These are phyloP conservation scores for Lochmaea crataegi DNA, from an alignment of 2,888 invertebrate genomes.

Conservation along the genomic window DNA sequence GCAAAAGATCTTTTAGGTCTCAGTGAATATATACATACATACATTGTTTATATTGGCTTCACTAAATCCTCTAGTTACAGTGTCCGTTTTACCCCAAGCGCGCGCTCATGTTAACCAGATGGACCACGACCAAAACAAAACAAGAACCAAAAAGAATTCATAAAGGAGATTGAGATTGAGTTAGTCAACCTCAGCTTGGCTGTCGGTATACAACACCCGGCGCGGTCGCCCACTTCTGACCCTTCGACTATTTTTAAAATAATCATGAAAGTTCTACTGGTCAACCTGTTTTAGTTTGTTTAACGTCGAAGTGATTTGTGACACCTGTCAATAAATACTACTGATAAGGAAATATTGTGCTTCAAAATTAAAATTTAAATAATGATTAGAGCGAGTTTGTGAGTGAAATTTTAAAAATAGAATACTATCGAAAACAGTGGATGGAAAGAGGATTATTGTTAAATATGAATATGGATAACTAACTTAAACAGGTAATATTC, in stretches of 20 bases:
- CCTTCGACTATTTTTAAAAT: slow-evolving; percentile 19
- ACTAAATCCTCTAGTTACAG: too few species aligned
- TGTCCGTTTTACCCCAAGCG: slow-evolving; percentile 14
- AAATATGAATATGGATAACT: not conserved
- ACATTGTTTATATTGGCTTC: too few species aligned
- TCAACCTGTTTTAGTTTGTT: not conserved
- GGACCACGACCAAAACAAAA: slow-evolving; percentile 57
- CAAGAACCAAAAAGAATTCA: slow-evolving; percentile 56
- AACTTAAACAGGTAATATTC: not conserved
- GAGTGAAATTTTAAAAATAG: not conserved
- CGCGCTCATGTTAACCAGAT: slow-evolving; percentile 61
- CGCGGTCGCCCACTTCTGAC: slow-evolving; percentile 51
- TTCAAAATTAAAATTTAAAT: too few species aligned
- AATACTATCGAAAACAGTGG: not conserved
- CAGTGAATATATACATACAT: too few species aligned
- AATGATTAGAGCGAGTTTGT: not conserved
- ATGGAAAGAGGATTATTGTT: not conserved
- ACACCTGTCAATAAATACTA: not conserved
- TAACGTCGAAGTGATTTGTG: not conserved
- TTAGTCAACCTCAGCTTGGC: slow-evolving; percentile 57
- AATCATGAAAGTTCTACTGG: not conserved
- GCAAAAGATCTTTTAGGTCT: too few species aligned
- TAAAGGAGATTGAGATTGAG: slow-evolving; percentile 53
- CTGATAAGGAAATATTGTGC: not conserved
- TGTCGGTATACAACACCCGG: slow-evolving; percentile 48